phyloP scores from a whole-genome alignment of 2,888 invertebrate species.

The Chaitophorus viminalis region DNA sequence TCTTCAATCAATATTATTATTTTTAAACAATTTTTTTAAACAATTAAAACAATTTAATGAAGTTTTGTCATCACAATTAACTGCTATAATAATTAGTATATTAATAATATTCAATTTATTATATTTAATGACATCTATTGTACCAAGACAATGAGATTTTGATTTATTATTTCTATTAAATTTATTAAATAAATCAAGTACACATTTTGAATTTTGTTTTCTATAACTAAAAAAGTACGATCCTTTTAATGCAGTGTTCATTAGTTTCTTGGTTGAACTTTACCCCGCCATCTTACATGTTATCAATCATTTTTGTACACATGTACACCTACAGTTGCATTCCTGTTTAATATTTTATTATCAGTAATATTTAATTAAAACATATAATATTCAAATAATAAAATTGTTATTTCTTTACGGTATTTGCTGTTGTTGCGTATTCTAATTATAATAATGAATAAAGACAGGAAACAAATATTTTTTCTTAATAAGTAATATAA shows the following conservation, averaged over 20 bases:
- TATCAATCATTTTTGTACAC: constrained; percentile 20
- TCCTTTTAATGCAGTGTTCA: background rate
- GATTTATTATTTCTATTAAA: no score
- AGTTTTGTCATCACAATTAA: no score
- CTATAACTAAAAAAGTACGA: background rate
- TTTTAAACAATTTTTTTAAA: no score
- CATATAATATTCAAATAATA: background rate
- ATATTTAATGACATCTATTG: no score
- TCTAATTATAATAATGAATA: background rate
- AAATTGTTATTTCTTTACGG: background rate
- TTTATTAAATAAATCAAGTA: background rate
- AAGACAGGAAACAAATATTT: constrained; percentile 33
- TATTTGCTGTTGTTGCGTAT: constrained; percentile 17
- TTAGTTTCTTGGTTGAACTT: constrained; percentile 21
- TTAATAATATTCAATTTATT: no score
- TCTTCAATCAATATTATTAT: background rate
- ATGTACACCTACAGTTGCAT: constrained; percentile 39
- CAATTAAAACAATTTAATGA: no score
- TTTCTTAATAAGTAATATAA: background rate
- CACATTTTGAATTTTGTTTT: background rate
- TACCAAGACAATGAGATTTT: no score
- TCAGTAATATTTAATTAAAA: constrained; percentile 39
- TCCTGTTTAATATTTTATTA: background rate
- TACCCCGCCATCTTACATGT: background rate
- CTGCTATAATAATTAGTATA: no score